Percentiles rank a stretch among this genome's conserved stretches.
Conservation (phyloP, 2,888 invertebrate species). For the Choristoneura rosaceana region DNA sequence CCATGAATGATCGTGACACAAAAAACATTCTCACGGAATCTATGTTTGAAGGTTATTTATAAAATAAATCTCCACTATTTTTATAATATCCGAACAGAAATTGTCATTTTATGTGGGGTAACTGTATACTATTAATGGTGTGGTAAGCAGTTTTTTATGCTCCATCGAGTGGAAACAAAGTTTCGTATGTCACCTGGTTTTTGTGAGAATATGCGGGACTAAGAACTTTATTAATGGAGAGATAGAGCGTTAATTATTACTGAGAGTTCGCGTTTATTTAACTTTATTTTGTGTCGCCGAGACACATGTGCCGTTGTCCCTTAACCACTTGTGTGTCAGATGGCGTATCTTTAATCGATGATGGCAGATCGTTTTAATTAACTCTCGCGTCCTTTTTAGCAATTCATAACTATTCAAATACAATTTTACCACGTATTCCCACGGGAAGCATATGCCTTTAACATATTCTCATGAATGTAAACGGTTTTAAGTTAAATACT, state of each 20-base stretch:
- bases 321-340: slow-evolving; percentile 66
- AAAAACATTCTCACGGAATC: slow-evolving; percentile 12
- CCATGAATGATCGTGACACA: slow-evolving; percentile 7
- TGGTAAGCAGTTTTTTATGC: slow-evolving; percentile 78
- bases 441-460: slow-evolving; percentile 22
- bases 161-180: slow-evolving; percentile 75
- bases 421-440: slow-evolving; percentile 20
- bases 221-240: slow-evolving; percentile 50
- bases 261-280: slow-evolving; percentile 41
- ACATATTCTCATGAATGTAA: slow-evolving; percentile 4
- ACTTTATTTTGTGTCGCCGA: slow-evolving; percentile 50
- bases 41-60: slow-evolving; percentile 6
- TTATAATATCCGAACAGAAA: slow-evolving; percentile 51
- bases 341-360: slow-evolving; percentile 62
- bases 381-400: slow-evolving; percentile 34
- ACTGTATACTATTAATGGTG: slow-evolving; percentile 66
- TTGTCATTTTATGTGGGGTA: slow-evolving; percentile 57
- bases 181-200: slow-evolving; percentile 75
- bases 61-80: slow-evolving; percentile 8
- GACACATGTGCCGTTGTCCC: slow-evolving; percentile 62
- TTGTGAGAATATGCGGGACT: slow-evolving; percentile 43
- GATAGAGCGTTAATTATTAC: slow-evolving; percentile 49
- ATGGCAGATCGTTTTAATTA: slow-evolving; percentile 51
- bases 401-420: slow-evolving; percentile 25
- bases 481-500: slow-evolving; percentile 10